Percentiles rank a stretch among this genome's conserved stretches.
Evolutionary conservation across 2,113 vertebrate genomes (phyloP).

Genomic region (Pelvicachromis taeniatus): DNA sequence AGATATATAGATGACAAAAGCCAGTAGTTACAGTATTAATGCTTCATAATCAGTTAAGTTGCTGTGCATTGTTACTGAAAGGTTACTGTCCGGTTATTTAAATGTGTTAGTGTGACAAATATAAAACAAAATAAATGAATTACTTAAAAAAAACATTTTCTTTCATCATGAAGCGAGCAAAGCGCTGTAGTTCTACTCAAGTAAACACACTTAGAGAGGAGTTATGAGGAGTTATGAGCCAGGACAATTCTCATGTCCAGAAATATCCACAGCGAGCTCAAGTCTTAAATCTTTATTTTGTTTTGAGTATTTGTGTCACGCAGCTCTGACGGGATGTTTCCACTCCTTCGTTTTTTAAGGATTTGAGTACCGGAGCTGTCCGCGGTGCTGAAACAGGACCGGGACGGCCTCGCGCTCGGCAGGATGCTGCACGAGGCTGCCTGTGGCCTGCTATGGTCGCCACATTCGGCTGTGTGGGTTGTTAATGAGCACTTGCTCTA

Average conservation of each 20-base stretch:
- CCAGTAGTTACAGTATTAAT: not conserved
- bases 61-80: not conserved
- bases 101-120: not conserved
- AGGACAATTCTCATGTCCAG: not conserved
- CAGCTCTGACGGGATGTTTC: not conserved
- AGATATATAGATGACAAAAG: not conserved
- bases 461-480: not conserved
- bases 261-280: no score
- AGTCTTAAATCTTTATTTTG: not conserved
- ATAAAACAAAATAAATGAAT: fast-evolving
- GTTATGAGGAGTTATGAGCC: not conserved
- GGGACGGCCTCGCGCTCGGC: not conserved
- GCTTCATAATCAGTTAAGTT: not conserved
- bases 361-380: constrained; percentile 35
- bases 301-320: not conserved
- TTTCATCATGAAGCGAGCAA: not conserved
- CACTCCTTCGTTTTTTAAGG: not conserved
- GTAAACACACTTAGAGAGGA: not conserved
- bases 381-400: constrained; percentile 52
- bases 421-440: not conserved
- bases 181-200: no score
- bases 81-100: not conserved
- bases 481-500: not conserved
- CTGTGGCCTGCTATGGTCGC: not conserved
- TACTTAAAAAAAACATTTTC: not conserved